phyloP scores from a whole-genome alignment of 2,797 vertebrate species.

The Echiichthys vipera region DNA sequence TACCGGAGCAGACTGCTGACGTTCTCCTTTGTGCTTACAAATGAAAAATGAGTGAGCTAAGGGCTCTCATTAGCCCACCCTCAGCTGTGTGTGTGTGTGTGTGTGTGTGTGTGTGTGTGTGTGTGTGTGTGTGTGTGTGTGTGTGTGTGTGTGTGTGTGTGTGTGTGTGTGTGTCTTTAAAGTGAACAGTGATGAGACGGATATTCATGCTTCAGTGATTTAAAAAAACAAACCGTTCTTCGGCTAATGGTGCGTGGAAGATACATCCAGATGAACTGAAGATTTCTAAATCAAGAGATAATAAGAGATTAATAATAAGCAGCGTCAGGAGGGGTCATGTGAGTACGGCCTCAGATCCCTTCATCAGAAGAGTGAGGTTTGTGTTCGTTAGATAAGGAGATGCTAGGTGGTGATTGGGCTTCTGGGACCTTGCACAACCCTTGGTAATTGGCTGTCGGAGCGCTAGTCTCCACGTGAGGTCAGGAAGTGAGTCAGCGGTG shows the following conservation, averaged over 20 bases:
- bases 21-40: slow-evolving; percentile 48
- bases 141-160: too few relatives aligned
- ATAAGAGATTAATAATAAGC: slow-evolving; percentile 41
- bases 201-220: slow-evolving; percentile 46
- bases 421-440: slow-evolving; percentile 14
- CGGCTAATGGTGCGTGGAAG: slow-evolving; percentile 42
- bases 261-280: slow-evolving; percentile 14
- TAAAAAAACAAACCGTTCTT: too few relatives aligned
- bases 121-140: too few relatives aligned
- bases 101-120: too few relatives aligned
- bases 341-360: slow-evolving; percentile 14
- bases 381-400: slow-evolving; percentile 8
- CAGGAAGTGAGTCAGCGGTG: not conserved
- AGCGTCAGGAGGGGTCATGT: slow-evolving; percentile 9
- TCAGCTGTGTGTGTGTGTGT: slow-evolving; percentile 27
- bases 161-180: too few relatives aligned
- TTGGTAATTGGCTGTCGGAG: slow-evolving; percentile 44
- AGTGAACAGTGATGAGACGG: slow-evolving; percentile 36
- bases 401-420: slow-evolving; percentile 36
- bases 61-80: slow-evolving; percentile 41
- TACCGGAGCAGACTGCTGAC: slow-evolving; percentile 21
- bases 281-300: slow-evolving; percentile 45
- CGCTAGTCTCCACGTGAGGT: slow-evolving; percentile 4
- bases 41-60: slow-evolving; percentile 45
- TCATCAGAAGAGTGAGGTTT: slow-evolving; percentile 36